These are phyloP conservation scores for Spisula subtruncata DNA, from an alignment of 2,888 invertebrate species.

Conservation along the genomic window DNA sequence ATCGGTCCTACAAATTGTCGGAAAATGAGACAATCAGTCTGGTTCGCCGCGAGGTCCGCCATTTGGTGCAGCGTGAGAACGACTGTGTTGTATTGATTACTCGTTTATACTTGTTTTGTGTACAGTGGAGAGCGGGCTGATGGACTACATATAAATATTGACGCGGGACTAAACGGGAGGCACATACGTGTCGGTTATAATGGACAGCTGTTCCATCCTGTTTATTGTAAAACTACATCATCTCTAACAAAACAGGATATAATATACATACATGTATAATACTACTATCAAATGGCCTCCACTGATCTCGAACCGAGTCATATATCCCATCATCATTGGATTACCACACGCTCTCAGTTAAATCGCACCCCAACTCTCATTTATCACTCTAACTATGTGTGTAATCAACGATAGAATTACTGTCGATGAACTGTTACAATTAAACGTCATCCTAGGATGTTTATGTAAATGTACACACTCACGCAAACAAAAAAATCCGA, in stretches of 20 bases:
- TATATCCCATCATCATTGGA: too few relatives aligned
- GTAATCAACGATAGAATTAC: too few relatives aligned
- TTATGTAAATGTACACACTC: too few relatives aligned
- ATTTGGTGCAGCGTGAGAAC: constrained; percentile 19
- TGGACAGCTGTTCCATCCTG: constrained; percentile 2
- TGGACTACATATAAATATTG: neutral
- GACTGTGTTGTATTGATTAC: constrained; percentile 8
- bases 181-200: neutral
- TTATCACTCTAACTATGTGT: too few relatives aligned
- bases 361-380: too few relatives aligned
- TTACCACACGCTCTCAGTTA: too few relatives aligned
- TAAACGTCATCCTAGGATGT: too few relatives aligned
- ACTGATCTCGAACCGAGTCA: too few relatives aligned
- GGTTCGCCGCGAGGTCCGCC: neutral
- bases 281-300: neutral
- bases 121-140: neutral
- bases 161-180: neutral
- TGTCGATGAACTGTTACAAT: too few relatives aligned
- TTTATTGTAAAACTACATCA: neutral
- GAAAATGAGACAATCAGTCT: too few relatives aligned
- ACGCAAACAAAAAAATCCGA: too few relatives aligned
- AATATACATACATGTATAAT: neutral
- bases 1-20: too few relatives aligned
- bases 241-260: neutral
- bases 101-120: neutral